Base-by-base conservation (phyloP, 2,888 invertebrate species). In the Syrphus vitripennis region DNA sequence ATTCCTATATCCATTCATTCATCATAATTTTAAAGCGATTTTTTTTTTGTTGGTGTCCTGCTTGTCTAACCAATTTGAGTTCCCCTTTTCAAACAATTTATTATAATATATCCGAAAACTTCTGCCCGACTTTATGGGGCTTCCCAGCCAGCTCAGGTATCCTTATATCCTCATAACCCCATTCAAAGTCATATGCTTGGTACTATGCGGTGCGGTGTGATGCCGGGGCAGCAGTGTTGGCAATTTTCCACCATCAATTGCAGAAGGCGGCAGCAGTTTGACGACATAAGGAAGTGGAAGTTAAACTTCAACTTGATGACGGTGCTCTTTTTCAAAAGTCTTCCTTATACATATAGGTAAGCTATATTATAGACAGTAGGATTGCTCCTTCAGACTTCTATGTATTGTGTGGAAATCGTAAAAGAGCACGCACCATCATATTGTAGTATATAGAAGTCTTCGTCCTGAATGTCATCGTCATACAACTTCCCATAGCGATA, bases 281-380 rank as follows among this genome's bases (percentile, higher is more conserved):
- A 50, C 65, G 48, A 50, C 67, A 50, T 34, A 34, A 72, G 84
- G 84, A 84, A 76, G 84, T 86, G 61, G 74, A 84, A 80, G 77
- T 78, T 82, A 78, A 82, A 86, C 82, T 86, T 86, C 77, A 86
- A 82, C 63, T 77, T 78, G 81, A 86, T 65, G 82, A 65, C 72
- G 70, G 70, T 82, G 86, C 42, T 74, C 24, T 72, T 45, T 71
- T 76, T 42, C 42, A 9, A 53, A 42, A 31, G 59, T 34, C 7
- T 69, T 57, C 12, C 16, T 45, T 24, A n/a, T n/a, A n/a, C n/a
- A n/a, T n/a, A n/a, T n/a, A n/a, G n/a, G n/a, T n/a, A n/a, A n/a
- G n/a, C n/a, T n/a, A n/a, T 5, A 40, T 53, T 40, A 10, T 29
- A 12, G 12, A 57, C 31, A 19, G 14, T 1, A 12, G 12, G 2